Percentiles rank a stretch among this genome's conserved stretches.
Evolutionary conservation across 2,113 vertebrate genomes (phyloP).

Genomic region (Chamaea fasciata): DNA sequence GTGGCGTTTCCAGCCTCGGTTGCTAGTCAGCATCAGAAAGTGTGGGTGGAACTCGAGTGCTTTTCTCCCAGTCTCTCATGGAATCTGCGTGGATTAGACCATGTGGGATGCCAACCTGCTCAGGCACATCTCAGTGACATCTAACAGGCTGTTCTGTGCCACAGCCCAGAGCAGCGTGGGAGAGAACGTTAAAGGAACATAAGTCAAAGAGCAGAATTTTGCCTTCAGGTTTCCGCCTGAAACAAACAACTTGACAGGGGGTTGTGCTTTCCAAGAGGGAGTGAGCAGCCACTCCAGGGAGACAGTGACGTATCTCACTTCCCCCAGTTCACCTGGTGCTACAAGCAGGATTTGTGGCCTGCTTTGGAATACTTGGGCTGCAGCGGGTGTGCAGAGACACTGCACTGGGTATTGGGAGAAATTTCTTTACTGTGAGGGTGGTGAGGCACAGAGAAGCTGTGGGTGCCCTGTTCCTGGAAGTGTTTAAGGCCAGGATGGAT

Average conservation of each 20-base stretch:
- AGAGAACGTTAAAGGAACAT: background rate
- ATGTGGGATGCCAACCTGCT: conserved; percentile 56
- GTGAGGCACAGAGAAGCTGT: background rate
- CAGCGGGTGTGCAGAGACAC: background rate
- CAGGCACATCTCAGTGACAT: conserved; percentile 34
- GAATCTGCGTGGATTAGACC: conserved; percentile 27
- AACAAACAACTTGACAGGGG: background rate
- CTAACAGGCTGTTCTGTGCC: conserved; percentile 39
- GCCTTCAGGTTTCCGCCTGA: conserved; percentile 25
- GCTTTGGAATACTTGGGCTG: background rate
- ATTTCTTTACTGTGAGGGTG: background rate
- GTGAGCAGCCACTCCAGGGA: background rate
- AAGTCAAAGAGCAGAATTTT: conserved; percentile 42
- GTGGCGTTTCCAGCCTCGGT: background rate
- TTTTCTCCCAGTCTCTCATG: conserved; percentile 44
- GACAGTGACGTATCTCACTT: background rate
- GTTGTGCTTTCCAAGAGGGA: background rate
- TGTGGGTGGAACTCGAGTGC: conserved; percentile 38
- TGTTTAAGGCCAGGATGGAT: background rate
- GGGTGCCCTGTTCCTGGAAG: accelerated
- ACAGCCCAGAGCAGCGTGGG: conserved; percentile 34
- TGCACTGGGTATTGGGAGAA: background rate
- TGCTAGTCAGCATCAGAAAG: conserved; percentile 40
- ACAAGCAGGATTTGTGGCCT: background rate
- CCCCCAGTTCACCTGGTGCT: background rate